Base-by-base conservation (phyloP, 2,113 vertebrate genomes). In the Paradisaea rubra region DNA sequence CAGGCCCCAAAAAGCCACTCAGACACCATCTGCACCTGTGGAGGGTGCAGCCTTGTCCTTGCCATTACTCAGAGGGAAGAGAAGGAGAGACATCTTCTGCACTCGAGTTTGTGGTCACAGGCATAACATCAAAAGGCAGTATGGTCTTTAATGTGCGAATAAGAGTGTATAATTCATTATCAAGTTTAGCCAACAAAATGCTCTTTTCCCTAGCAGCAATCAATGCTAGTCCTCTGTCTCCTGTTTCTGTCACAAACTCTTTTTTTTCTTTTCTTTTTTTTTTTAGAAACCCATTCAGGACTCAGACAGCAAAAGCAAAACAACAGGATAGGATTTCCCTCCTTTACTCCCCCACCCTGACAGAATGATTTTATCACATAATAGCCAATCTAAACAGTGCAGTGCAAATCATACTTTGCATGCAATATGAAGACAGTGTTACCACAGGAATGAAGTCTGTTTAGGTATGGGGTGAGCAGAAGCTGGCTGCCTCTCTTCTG, bases 371-470 rank as follows among this genome's bases (percentile, higher is more conserved):
- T 92, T 92, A 92, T 88, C 81, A 57, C 52, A 44, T 41, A 53
- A 87, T 19, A 86, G 49, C 47, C 57, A 50, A 82, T n/a, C 37
- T 70, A 82, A 93, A 49, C 37, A 88, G 42, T 64, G 39, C 59
- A 45, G 57, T 28, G 64, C 37, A 86, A 63, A 50, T 50, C 57
- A 65, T 90, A 60, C 41, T 88, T 96, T 61, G 54, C 60, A 96
- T 90, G 86, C 89, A 95, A 92, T 91, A 15, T 1, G 0, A 50
- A 93, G 73, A 35, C 44, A 30, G 9, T 7, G 2, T 91, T 94
- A 89, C 73, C 84, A 84, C 94, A 91, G 80, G 93, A 95, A 94
- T 91, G 76, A 84, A 81, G 70, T 81, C 69, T 60, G 89, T 78
- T 70, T 52, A 84, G 86, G 41, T 60, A 13, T 27, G 28, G n/a